Conservation (phyloP, 2,888 invertebrate genomes). For the Pyrocoelia pectoralis region DNA sequence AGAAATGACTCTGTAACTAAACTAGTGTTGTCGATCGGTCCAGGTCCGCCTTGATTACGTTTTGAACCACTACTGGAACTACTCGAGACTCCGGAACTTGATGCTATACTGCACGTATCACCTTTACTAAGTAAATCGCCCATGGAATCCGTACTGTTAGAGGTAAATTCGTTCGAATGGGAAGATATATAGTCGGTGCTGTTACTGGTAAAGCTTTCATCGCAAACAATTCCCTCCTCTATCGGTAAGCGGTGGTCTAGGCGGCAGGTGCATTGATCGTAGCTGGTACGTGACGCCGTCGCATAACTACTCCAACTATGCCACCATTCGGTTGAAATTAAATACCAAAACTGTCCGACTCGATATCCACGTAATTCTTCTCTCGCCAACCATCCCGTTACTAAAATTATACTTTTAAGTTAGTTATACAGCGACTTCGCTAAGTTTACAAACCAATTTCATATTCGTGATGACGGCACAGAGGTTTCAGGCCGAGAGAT, state of each 20-base stretch:
- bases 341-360: constrained; percentile 90
- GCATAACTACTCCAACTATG: constrained; percentile 79
- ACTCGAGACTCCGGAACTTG: constrained; percentile 71
- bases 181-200: constrained; percentile 56
- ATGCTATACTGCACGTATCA: constrained; percentile 63
- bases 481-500: constrained; percentile 83
- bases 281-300: constrained; percentile 53
- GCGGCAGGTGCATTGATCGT: constrained; percentile 62
- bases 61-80: constrained; percentile 63
- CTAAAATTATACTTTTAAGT: constrained; percentile 52
- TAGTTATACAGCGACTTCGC: no score
- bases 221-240: constrained; percentile 72
- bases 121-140: constrained; percentile 68
- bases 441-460: constrained; percentile 74
- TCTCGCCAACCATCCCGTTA: constrained; percentile 82
- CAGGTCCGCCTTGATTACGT: constrained; percentile 62
- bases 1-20: constrained; percentile 70
- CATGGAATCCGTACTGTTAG: constrained; percentile 67
- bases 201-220: constrained; percentile 73
- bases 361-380: constrained; percentile 78
- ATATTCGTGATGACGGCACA: constrained; percentile 81
- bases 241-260: constrained; percentile 53
- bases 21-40: constrained; percentile 79
- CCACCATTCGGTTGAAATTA: constrained; percentile 90
- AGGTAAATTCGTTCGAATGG: constrained; percentile 56